phyloP scores from a whole-genome alignment of 2,797 vertebrate genomes.

The Geotrypetes seraphini region DNA sequence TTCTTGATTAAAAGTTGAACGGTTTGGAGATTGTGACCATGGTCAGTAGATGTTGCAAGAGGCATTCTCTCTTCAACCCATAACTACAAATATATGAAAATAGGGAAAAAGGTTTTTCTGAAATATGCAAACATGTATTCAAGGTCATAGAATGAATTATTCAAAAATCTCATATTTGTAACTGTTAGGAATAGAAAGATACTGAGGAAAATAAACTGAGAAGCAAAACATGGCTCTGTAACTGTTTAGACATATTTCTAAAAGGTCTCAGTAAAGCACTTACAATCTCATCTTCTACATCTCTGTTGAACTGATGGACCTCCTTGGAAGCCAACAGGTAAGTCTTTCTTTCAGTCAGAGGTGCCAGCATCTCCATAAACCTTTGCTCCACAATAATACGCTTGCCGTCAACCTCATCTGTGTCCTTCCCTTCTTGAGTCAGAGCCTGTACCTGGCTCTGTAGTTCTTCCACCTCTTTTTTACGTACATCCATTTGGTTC shows the following conservation, averaged over 20 bases:
- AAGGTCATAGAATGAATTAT: no score
- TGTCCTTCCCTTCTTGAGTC: constrained; percentile 81
- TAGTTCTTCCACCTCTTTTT: constrained; percentile 85
- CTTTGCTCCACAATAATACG: constrained; percentile 73
- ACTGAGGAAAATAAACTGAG: background rate
- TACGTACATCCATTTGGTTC: constrained; percentile 88
- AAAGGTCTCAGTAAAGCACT: constrained; percentile 56
- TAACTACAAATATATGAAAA: constrained; percentile 51
- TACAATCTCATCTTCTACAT: constrained; percentile 89
- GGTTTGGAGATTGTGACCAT: constrained; percentile 93
- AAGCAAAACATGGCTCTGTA: no score
- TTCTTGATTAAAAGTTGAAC: constrained; percentile 96
- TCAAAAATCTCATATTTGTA: no score
- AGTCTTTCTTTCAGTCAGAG: constrained; percentile 69
- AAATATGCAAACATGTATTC: no score
- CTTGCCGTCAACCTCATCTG: constrained; percentile 83
- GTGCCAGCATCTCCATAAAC: constrained; percentile 68
- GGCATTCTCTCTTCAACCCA: constrained; percentile 95
- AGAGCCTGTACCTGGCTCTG: constrained; percentile 74
- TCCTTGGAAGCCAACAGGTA: constrained; percentile 82
- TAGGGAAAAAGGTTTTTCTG: no score
- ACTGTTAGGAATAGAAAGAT: no score
- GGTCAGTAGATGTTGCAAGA: constrained; percentile 86
- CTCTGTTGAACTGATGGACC: constrained; percentile 91
- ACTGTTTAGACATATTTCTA: no score